Percentiles rank a stretch among this genome's conserved stretches.
Conservation (phyloP, 2,797 vertebrate species). For the Siniperca obscura region DNA sequence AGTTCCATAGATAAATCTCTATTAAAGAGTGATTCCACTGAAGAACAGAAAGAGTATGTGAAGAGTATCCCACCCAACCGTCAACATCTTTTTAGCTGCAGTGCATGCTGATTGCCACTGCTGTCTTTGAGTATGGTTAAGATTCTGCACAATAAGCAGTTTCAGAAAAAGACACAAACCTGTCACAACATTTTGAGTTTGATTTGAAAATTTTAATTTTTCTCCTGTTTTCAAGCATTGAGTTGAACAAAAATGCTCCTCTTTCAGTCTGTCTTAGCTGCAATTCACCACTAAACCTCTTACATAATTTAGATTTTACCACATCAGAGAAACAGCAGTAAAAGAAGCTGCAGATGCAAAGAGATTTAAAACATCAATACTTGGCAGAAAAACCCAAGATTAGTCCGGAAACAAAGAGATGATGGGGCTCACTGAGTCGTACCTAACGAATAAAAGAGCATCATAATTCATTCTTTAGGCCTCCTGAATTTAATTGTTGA, state of each 20-base stretch:
- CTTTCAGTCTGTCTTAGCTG: not conserved
- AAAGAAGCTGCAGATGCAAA: conserved; percentile 14
- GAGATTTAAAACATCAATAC: conserved; percentile 29
- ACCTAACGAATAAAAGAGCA: conserved; percentile 10
- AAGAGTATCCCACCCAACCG: not conserved
- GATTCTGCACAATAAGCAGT: not conserved
- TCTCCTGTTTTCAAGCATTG: not conserved
- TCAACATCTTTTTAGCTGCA: not conserved
- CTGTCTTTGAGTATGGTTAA: not conserved
- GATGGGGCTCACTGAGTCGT: not conserved
- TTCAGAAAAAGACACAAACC: not conserved
- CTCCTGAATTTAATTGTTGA: not conserved
- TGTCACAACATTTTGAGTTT: no score
- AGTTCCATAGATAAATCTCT: not conserved
- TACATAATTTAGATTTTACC: not conserved
- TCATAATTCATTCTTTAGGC: not conserved
- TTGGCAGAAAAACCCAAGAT: conserved; percentile 1
- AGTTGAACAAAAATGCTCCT: conserved; percentile 8
- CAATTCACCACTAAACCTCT: not conserved
- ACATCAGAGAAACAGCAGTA: not conserved
- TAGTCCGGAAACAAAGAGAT: conserved; percentile 20
- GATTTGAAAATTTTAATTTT: not conserved
- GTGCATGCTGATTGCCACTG: not conserved
- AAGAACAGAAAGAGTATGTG: not conserved
- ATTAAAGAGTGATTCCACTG: not conserved